Percentiles rank a stretch among this genome's conserved stretches.
Conservation (phyloP, 2,113 vertebrate genomes). For the Myiozetetes cayanensis region DNA sequence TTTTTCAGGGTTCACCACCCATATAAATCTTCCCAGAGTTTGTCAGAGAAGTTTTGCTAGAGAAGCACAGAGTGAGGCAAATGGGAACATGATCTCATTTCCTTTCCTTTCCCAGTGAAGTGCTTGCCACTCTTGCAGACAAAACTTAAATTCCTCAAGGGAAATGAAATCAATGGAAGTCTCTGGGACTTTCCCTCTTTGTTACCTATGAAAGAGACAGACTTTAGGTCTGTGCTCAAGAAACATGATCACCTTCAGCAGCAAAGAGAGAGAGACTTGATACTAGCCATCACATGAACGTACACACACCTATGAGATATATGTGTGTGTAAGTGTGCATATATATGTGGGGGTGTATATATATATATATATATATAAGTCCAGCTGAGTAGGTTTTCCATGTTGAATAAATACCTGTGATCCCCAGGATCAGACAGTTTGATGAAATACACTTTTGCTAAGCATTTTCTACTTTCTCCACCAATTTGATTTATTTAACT, state of each 20-base stretch:
- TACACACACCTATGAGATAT: background rate
- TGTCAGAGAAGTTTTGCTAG: background rate
- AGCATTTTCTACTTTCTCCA: slow-evolving; percentile 37
- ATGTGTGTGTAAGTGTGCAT: background rate
- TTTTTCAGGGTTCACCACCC: background rate
- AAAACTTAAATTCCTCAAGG: slow-evolving; percentile 41
- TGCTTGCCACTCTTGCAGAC: slow-evolving; percentile 20
- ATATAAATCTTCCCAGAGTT: background rate
- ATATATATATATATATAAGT: background rate
- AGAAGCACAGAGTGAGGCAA: background rate
- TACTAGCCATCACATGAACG: background rate
- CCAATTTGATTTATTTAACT: slow-evolving; percentile 51
- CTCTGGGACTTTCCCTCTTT: slow-evolving; percentile 23
- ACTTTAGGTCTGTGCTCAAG: slow-evolving; percentile 15
- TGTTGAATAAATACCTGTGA: background rate
- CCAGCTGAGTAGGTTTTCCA: background rate
- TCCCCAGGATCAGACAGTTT: slow-evolving; percentile 8
- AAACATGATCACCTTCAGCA: slow-evolving; percentile 4
- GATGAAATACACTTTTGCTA: slow-evolving; percentile 24
- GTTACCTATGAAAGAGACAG: slow-evolving; percentile 45
- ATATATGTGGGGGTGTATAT: background rate
- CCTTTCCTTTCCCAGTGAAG: slow-evolving; percentile 12
- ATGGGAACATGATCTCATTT: slow-evolving; percentile 36
- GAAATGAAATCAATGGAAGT: slow-evolving; percentile 36
- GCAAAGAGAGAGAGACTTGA: background rate